Evolutionary conservation across 53 echinoderm and acorn worm species (phyloP).

Genomic region (Zoroaster sp.): DNA sequence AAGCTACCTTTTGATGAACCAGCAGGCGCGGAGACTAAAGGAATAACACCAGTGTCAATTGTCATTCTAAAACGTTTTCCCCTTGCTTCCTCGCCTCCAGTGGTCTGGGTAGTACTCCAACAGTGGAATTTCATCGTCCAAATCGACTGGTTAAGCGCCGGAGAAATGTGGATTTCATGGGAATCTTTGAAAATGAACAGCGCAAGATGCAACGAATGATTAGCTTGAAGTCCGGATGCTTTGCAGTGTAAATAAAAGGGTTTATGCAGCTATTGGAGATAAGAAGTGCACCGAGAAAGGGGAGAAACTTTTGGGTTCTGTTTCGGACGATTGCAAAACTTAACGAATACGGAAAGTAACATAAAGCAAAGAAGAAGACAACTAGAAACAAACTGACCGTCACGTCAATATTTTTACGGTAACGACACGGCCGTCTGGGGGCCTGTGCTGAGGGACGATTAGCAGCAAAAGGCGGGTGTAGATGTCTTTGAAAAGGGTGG

Average conservation of each 20-base stretch:
- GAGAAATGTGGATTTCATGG: background rate
- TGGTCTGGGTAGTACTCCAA: too few relatives aligned
- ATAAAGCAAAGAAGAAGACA: background rate
- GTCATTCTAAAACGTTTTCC: too few relatives aligned
- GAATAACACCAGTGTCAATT: too few relatives aligned
- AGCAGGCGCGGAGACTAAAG: too few relatives aligned
- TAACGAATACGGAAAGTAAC: background rate
- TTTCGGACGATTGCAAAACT: background rate
- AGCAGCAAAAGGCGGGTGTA: background rate
- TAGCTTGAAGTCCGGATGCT: slow-evolving; percentile 18
- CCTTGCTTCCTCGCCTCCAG: too few relatives aligned
- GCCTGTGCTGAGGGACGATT: too few relatives aligned
- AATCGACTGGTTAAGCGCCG: background rate
- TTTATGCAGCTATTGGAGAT: background rate
- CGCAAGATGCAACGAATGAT: background rate
- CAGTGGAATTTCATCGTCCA: too few relatives aligned
- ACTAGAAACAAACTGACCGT: background rate
- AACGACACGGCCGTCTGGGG: too few relatives aligned
- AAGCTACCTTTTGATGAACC: too few relatives aligned
- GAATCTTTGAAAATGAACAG: slow-evolving; percentile 9
- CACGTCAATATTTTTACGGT: too few relatives aligned
- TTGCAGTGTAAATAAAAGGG: background rate
- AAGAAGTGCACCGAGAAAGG: background rate
- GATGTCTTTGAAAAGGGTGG: background rate
- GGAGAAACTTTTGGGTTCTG: background rate